phyloP scores from a whole-genome alignment of 1,140 invertebrate species.

The Elymnias hypermnestra region DNA sequence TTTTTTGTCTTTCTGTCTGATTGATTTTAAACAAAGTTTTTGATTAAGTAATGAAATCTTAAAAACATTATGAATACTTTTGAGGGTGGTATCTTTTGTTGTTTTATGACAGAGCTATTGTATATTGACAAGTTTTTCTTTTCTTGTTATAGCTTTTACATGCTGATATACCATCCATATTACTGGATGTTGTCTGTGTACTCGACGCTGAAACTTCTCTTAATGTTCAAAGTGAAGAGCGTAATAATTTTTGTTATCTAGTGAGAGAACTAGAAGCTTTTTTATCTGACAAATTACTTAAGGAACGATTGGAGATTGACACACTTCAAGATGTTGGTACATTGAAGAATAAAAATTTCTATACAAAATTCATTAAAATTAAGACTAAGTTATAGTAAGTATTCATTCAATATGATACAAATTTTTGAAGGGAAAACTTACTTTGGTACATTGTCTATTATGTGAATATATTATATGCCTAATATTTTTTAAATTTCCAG shows the following conservation, averaged over 20 bases:
- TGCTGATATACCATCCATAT: slow-evolving; percentile 84
- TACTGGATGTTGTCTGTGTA: slow-evolving; percentile 87
- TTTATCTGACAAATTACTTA: slow-evolving; percentile 89
- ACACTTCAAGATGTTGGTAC: slow-evolving; percentile 94
- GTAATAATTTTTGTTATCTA: slow-evolving; percentile 85
- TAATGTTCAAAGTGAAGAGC: slow-evolving; percentile 80
- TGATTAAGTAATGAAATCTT: no score
- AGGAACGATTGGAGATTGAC: slow-evolving; percentile 95
- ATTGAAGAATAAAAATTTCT: slow-evolving; percentile 93
- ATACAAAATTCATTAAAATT: slow-evolving; percentile 97
- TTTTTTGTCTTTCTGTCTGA: no score
- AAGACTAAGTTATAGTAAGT: slow-evolving; percentile 99
- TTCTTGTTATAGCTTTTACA: slow-evolving; percentile 83
- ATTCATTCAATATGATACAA: slow-evolving; percentile 7
- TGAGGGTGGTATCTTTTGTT: no score
- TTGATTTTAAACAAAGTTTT: no score
- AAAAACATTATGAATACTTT: no score
- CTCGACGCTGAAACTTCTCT: slow-evolving; percentile 86
- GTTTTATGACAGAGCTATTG: no score
- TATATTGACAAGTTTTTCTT: no score
- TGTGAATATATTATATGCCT: not conserved
- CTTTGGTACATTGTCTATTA: not conserved
- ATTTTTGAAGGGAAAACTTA: slow-evolving; percentile 9
- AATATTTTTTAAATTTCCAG: slow-evolving; percentile 77
- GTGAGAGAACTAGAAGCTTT: slow-evolving; percentile 88